Percentiles rank a stretch among this genome's conserved stretches.
Conservation (phyloP, 1,140 invertebrate genomes). For the Mizuhopecten yessoensis region DNA sequence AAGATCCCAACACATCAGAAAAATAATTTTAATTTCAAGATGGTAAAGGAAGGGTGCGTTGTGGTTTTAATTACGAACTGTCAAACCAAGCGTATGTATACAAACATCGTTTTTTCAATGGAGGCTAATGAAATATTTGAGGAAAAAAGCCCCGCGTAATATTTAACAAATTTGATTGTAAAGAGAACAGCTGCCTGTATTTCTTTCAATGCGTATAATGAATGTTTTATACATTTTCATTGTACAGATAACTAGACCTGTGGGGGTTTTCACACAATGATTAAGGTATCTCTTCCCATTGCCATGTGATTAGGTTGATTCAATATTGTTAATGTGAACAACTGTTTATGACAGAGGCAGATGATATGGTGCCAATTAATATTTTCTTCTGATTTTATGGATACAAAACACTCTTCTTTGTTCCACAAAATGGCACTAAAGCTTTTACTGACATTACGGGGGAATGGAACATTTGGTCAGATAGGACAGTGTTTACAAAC, state of each 20-base stretch:
- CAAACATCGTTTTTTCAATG: background rate
- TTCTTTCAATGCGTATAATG: background rate
- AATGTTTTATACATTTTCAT: background rate
- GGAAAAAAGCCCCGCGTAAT: background rate
- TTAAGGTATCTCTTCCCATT: background rate
- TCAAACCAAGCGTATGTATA: background rate
- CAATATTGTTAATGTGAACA: background rate
- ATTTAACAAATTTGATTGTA: slow-evolving; percentile 4
- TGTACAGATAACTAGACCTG: background rate
- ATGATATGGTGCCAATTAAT: background rate
- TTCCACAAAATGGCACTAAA: background rate
- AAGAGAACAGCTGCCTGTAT: background rate
- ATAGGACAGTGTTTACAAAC: no score
- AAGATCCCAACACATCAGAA: background rate
- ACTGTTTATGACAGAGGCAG: background rate
- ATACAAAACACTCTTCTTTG: background rate
- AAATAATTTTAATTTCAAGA: background rate
- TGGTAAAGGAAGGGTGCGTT: background rate
- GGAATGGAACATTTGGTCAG: no score
- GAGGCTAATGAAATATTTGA: background rate
- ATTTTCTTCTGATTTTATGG: no score
- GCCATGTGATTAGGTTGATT: background rate
- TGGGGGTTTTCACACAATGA: slow-evolving; percentile 32
- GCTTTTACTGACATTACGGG: no score
- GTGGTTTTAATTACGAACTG: background rate